These are phyloP conservation scores for Heliothis virescens DNA, from an alignment of 1,140 invertebrate genomes.

Conservation along the genomic window DNA sequence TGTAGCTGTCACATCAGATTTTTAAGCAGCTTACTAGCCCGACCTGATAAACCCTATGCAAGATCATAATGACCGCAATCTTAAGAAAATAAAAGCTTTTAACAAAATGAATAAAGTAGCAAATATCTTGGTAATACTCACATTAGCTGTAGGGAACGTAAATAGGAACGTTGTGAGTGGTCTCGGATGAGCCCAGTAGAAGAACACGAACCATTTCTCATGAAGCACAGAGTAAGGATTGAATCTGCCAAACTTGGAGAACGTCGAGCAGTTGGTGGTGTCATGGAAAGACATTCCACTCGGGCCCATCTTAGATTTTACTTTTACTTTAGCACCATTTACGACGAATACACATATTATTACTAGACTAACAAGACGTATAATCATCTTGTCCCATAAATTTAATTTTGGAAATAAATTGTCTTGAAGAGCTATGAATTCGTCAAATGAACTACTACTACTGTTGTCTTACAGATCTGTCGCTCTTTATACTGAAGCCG, in stretches of 20 bases:
- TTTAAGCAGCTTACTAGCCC: no score
- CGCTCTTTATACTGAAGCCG: neutral
- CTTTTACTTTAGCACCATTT: neutral
- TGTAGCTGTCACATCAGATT: no score
- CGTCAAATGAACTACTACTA: neutral
- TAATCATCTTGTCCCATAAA: no score
- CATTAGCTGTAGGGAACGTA: constrained; percentile 44
- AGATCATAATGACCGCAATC: no score
- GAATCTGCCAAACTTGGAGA: constrained; percentile 66
- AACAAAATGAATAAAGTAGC: no score
- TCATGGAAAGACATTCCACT: constrained; percentile 54
- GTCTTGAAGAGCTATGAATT: no score
- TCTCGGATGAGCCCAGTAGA: constrained; percentile 65
- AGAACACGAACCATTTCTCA: constrained; percentile 68
- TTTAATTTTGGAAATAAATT: neutral
- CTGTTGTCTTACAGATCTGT: neutral
- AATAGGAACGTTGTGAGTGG: constrained; percentile 43
- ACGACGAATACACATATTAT: neutral
- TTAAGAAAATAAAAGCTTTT: neutral
- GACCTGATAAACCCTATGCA: no score
- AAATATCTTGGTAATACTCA: constrained; percentile 40
- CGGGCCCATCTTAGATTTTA: constrained; percentile 5
- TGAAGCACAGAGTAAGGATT: constrained; percentile 68
- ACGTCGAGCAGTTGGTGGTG: constrained; percentile 64
- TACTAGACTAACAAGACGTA: no score